Evolutionary conservation across 2,797 vertebrate species (phyloP), one percentile per base, ranked within the genome.

Genomic region (Phrynocephalus forsythii): DNA sequence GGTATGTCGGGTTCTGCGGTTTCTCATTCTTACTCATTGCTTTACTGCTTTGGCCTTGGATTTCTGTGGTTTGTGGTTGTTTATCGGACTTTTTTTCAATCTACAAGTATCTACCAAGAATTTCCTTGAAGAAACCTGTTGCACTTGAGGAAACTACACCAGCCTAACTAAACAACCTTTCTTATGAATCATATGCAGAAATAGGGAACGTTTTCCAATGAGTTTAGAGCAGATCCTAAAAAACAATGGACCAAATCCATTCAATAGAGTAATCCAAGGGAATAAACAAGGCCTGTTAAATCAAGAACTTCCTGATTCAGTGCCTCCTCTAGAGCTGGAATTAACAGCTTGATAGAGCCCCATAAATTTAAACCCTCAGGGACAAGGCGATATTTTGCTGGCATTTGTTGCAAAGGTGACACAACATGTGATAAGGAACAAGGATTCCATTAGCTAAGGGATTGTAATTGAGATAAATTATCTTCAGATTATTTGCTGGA

Each of bases 11-110:
- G 56, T 63, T 86, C 28, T 77, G 38, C 10, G 67, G 50, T 85
- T 86, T 69, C 22, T 11, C 7, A 33, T 56, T 26, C 22, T 80
- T 86, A n/a, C 76, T 16, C 52, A 72, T 30, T 26, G 33, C 20
- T 71, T 71, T 38, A 56, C 33, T 2, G 5, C 20, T 71, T 38
- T 86, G 33, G 9, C 24, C 9, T 79, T 79, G 50, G 28, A 80
- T 86, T 86, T 44, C 67, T 72, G 50, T 80, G 68, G 52, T 26
- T 72, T 86, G 78, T 80, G 68, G 68, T 85, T 68, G 66, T 30
- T 50, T 67, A 60, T 33, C 52, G 3, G 82, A 72, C 13, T 50
- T 79, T 79, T 56, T 63, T 71, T 80, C 28, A 60, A 72, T 67
- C 69, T 38, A 60, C 66, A 86, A 28, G 38, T 38, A 63, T 44